These are phyloP conservation scores for Tribolium madens DNA, from an alignment of 1,140 invertebrate genomes.

Conservation along the genomic window DNA sequence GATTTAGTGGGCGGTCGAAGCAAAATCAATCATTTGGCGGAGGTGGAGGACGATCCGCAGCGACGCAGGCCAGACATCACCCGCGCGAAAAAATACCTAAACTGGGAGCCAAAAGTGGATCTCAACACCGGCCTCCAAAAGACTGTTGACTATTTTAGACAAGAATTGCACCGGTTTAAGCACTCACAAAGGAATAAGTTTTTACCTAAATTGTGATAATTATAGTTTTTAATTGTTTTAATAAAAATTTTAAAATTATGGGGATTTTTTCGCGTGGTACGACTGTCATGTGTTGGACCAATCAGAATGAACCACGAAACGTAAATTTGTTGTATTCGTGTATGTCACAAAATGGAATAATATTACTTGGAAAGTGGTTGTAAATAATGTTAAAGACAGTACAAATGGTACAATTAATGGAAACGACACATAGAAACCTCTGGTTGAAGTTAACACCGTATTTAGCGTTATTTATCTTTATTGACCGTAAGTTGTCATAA, in stretches of 20 bases:
- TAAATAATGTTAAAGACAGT: conserved; percentile 44
- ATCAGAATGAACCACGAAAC: conserved; percentile 57
- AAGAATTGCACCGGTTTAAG: conserved; percentile 81
- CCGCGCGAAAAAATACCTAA: conserved; percentile 85
- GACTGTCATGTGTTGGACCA: conserved; percentile 54
- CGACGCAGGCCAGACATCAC: conserved; percentile 93
- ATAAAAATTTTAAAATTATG: conserved; percentile 15
- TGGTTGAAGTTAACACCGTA: conserved; percentile 57
- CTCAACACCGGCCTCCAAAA: conserved; percentile 85
- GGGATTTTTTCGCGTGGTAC: background rate
- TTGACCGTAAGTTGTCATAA: conserved; percentile 58
- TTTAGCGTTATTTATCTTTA: conserved; percentile 57
- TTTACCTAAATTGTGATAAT: conserved; percentile 29
- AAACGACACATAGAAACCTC: conserved; percentile 45
- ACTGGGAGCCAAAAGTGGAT: conserved; percentile 95
- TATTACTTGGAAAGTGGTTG: conserved; percentile 10
- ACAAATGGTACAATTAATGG: conserved; percentile 50
- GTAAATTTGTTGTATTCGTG: conserved; percentile 44
- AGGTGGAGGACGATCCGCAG: conserved; percentile 96
- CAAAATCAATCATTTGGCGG: conserved; percentile 83
- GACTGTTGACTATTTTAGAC: conserved; percentile 92
- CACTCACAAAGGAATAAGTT: conserved; percentile 49
- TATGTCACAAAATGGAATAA: conserved; percentile 37
- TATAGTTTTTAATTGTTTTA: conserved; percentile 9
- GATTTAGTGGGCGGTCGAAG: conserved; percentile 87